Conservation (phyloP, 2,113 vertebrate species). For the Casuarius casuarius region DNA sequence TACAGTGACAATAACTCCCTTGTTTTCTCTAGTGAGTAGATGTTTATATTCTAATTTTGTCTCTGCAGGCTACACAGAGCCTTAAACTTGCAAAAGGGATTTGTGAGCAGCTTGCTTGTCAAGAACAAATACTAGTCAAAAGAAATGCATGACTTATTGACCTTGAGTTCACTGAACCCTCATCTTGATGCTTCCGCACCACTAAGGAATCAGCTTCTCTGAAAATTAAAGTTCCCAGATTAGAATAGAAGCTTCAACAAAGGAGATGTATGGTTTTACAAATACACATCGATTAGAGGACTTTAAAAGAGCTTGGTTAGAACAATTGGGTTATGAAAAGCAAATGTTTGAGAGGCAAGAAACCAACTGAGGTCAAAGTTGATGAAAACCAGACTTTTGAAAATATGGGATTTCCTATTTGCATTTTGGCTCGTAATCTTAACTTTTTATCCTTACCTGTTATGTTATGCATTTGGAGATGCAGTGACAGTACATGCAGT, state of each 20-base stretch:
- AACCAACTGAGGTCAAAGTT: neutral
- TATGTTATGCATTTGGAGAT: neutral
- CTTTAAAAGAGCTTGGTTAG: conserved; percentile 24
- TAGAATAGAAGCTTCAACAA: conserved; percentile 20
- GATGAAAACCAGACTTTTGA: neutral
- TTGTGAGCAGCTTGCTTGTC: conserved; percentile 66
- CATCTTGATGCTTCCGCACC: conserved; percentile 36
- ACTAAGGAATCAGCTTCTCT: neutral
- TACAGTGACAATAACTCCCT: conserved; percentile 72
- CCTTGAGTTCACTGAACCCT: conserved; percentile 60
- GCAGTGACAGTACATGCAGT: neutral
- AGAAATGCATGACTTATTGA: conserved; percentile 48
- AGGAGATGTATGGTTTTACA: conserved; percentile 21
- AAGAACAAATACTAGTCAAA: conserved; percentile 61
- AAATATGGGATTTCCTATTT: conserved; percentile 3
- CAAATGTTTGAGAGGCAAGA: conserved; percentile 36
- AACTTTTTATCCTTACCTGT: neutral
- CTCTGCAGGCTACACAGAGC: conserved; percentile 65
- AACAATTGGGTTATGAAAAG: conserved; percentile 53
- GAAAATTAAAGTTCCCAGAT: conserved; percentile 49
- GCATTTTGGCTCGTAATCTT: neutral
- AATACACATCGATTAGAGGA: conserved; percentile 21
- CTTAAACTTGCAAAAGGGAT: conserved; percentile 68
- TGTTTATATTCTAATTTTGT: conserved; percentile 75
- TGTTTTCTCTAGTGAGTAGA: conserved; percentile 71